Base-by-base conservation (phyloP, 1,140 invertebrate genomes). In the Episyrphus balteatus region DNA sequence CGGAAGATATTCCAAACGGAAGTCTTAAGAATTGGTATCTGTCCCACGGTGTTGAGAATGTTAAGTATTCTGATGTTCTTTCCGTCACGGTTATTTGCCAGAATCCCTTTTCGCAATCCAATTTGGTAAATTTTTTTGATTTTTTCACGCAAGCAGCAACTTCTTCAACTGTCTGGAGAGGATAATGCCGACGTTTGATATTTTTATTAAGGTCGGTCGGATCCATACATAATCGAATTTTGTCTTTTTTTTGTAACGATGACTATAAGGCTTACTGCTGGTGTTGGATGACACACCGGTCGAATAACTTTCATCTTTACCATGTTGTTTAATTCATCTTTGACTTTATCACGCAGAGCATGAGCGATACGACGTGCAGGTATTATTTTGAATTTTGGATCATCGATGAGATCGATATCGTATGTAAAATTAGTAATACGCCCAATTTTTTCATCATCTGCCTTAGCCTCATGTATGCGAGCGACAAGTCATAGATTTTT, bases 61-160 rank as follows among this genome's bases (percentile, higher is more conserved):
- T 63, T 33, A 55, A 52, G 11, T 48, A 42, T 47, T 55, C 43
- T 11, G 55, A 52, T 43, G 55, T 63, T 33, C 68, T 45, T 14
- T 66, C 44, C 9, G 51, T 47, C 1, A 74, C 47, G 30, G 55
- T 45, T 9, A 73, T 53, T 46, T 70, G 58, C 66, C 68, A 71
- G 21, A 26, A 26, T 26, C 21, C n/a, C 21, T 26, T 26, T 26
- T 26, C 3, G 21, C 21, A 26, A 52, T 73, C 69, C 8, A 72
- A 38, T 30, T 50, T 61, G 1, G 58, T 55, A 50, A 72, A 70
- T 14, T 41, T 26, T 26, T 5, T 26, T 5, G 21, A 26, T 26
- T 26, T 26, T 26, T 26, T 3, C 21, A 26, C 21, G 21, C 43
- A 42, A 3, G 17, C 42, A 31, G 19, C 31, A 5, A 59, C 38